Conservation (phyloP, 1,140 invertebrate species). For the Tetragnatha versicolor region DNA sequence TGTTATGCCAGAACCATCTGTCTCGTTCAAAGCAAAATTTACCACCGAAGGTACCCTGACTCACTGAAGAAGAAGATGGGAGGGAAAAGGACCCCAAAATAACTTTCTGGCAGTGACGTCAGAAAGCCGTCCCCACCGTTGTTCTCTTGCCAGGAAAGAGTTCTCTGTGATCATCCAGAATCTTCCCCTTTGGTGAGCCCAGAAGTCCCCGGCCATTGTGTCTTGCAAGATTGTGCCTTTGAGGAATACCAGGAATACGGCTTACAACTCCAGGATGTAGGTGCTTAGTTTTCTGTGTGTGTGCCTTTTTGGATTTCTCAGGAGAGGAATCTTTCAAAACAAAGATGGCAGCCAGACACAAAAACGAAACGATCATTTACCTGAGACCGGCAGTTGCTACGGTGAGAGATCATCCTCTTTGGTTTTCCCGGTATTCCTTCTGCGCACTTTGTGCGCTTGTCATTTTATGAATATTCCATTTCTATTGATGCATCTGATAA, state of each 20-base stretch:
- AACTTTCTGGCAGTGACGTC: conserved; percentile 30
- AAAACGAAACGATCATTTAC: conserved; percentile 33
- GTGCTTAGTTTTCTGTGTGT: neutral
- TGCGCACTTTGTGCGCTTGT: too few relatives aligned
- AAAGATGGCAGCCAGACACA: conserved; percentile 32
- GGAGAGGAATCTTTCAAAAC: neutral
- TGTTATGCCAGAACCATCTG: too few relatives aligned
- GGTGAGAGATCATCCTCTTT: conserved; percentile 12
- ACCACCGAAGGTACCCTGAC: conserved; percentile 27
- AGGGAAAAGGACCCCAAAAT: conserved; percentile 25
- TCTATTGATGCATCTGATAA: too few relatives aligned
- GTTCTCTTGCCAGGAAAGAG: conserved; percentile 34
- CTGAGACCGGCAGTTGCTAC: conserved; percentile 13
- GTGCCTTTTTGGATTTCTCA: neutral
- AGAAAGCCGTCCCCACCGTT: conserved; percentile 29
- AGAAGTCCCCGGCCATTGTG: neutral
- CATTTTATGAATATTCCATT: too few relatives aligned
- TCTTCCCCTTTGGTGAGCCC: neutral
- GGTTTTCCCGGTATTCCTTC: too few relatives aligned
- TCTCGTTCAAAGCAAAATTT: neutral
- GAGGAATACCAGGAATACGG: neutral
- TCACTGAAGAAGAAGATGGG: conserved; percentile 8
- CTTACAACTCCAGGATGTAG: neutral
- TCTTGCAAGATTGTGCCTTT: neutral
- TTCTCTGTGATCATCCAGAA: conserved; percentile 15